Evolutionary conservation across 2,797 vertebrate genomes (phyloP).

Genomic region (Centropyge bicolor): DNA sequence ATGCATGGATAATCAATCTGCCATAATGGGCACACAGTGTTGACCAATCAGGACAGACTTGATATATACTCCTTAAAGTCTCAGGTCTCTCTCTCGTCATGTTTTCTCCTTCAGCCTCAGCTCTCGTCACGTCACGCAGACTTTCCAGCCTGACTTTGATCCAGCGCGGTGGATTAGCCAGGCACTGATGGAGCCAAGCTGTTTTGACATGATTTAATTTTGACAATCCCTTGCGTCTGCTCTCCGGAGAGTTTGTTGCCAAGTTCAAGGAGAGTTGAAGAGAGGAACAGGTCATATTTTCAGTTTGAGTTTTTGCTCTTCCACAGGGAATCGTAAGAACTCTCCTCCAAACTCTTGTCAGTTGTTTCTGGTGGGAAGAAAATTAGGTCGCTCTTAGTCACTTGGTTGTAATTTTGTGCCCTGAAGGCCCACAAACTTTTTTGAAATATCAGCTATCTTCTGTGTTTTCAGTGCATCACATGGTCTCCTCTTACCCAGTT

Average conservation of each 20-base stretch:
- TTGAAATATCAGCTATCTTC: conserved; percentile 23
- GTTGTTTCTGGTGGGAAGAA: conserved; percentile 33
- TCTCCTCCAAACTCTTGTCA: conserved; percentile 25
- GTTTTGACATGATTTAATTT: conserved; percentile 60
- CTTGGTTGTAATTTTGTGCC: conserved; percentile 20
- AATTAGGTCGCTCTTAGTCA: conserved; percentile 32
- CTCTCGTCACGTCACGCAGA: conserved; percentile 44
- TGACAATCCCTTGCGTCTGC: conserved; percentile 47
- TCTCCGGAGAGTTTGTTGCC: conserved; percentile 39
- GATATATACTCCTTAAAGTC: conserved; percentile 38
- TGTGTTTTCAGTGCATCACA: conserved; percentile 47
- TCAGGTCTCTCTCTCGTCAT: conserved; percentile 25
- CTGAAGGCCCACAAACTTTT: neutral
- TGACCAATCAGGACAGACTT: conserved; percentile 61
- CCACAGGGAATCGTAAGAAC: conserved; percentile 30
- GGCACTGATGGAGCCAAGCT: conserved; percentile 52
- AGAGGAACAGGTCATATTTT: conserved; percentile 45
- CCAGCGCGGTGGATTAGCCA: conserved; percentile 63
- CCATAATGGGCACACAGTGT: conserved; percentile 53
- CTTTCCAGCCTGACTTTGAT: conserved; percentile 63
- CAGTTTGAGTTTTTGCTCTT: conserved; percentile 29
- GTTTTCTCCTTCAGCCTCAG: conserved; percentile 37
- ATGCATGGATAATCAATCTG: conserved; percentile 76
- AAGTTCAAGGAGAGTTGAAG: conserved; percentile 63
- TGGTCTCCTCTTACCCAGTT: conserved; percentile 38